Evolutionary conservation across 2,888 invertebrate genomes (phyloP), one percentile per base, ranked within the genome.

Genomic region (Asteroscopus sphinx): DNA sequence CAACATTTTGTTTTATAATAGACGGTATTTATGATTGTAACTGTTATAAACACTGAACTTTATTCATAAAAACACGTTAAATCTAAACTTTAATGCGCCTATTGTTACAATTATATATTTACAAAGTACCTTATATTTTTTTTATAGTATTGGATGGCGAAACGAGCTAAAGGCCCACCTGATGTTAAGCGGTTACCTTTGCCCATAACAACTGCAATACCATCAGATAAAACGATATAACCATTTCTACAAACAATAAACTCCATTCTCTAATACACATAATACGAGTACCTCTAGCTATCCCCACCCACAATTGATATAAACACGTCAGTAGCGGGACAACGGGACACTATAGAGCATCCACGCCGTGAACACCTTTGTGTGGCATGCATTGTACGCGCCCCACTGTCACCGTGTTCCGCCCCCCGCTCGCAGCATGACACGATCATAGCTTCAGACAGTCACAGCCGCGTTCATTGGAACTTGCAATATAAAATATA

Each of bases 331-430:
- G 26, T 32, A 8, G 37, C 8, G 16, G 25, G 58, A 33, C 49
- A 16, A 13, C 37, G 47, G 11, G 44, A 47, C 42, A 44, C 25
- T 68, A 67, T 56, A 51, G 37, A 67, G 62, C 15, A 46, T 47
- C 25, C 36, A 32, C 21, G 15, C 12, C 32, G 47, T 30, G 33
- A 32, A 36, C 55, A 41, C 53, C 40, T 68, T 68, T 56, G 70
- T 52, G 36, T 15, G 46, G 25, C 16, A 30, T 11, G 58, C 48
- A 58, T 58, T 51, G 67, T 51, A 44, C 28, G 49, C 40, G 4
- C 32, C 44, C 26, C 30, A 32, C 16, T 32, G 48, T 28, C 47
- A 46, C 8, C 42, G 35, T 47, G 39, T 45, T 40, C 68, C 30
- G 26, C 26, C 17, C 16, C 1, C 6, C 32, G 44, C 46, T 52